Base-by-base conservation (phyloP, 2,113 vertebrate genomes). In the Fregata magnificens region DNA sequence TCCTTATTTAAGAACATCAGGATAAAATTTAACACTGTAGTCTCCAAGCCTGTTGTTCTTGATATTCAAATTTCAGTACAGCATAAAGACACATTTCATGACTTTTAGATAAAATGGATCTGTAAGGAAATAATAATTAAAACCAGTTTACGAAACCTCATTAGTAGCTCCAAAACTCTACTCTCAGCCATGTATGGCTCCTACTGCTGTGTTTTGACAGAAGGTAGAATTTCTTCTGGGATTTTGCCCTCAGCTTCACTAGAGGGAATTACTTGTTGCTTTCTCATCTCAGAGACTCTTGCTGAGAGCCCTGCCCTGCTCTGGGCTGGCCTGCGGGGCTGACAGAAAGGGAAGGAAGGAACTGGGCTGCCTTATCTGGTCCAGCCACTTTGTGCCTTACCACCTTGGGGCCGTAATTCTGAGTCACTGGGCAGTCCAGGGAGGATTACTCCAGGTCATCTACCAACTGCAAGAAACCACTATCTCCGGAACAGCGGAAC, bases 291-390 rank as follows among this genome's bases (percentile, higher is more conserved):
- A 44, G 38, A 58, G 53, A 18, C 20, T 73, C 36, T 66, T 34
- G 22, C 28, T 62, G 26, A 56, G 76, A 88, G 72, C 32, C 36
- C 31, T 94, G 67, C 53, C 22, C 15, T 53, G 55, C 74, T 77
- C 29, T 62, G 42, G 24, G 85, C 85, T 66, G 38, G 31, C 72
- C 61, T 76, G 28, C 6, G 5, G 42, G 62, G 79, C 70, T 83
- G 58, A 16, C 59, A 86, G 90, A 80, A 92, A 4, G 50, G 42
- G 82, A 92, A 93, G 90, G 90, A 96, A 95, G 94, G 53, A 91
- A 88, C 90, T 80, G 67, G 16, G 65, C 74, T 92, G 62, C 86
- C 90, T 93, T 95, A 93, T 97, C 96, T 95, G 58, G 67, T 86
- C 59, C 55, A 86, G 55, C 66, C 88, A 86, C 71, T 90, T 85